Base-by-base conservation (phyloP, 2,888 invertebrate species). In the Apodemia duryi region DNA sequence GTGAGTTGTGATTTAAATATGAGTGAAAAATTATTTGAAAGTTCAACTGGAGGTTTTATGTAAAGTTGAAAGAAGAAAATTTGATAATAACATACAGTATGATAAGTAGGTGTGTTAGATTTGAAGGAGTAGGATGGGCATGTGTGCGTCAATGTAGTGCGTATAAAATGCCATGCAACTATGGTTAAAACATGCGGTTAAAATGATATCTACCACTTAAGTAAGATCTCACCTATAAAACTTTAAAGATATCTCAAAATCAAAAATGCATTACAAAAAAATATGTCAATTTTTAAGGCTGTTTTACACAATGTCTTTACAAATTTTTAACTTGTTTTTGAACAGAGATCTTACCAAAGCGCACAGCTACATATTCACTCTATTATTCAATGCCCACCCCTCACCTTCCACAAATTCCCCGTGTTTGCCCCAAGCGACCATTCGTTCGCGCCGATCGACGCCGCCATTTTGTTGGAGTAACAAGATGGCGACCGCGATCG, bases 401-500 rank as follows among this genome's bases (percentile, higher is more conserved):
- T 92, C 92, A 92, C 92, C 92, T 92, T 92, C 92, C 92, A 92
- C 68, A 87, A 83, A 76, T 80, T 85, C 71, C 76, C 81, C 66
- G 85, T 81, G 72, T 88, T 90, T 76, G 88, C 85, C 82, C 89
- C 84, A 70, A 88, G 79, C 74, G 89, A 86, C 92, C 92, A 92
- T 74, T 91, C 92, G 83, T 89, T 90, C 72, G 84, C 84, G 82
- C 90, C 89, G 81, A 87, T 84, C 69, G 90, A 87, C 69, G 90
- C 85, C 75, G 89, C 87, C 92, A 92, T 91, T 70, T 92, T 92
- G 82, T 91, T 91, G 0, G 91, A 91, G 67, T 90, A 92, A 81
- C 91, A 92, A 86, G 92, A 92, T 86, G 92, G 92, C 85, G 92
- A 91, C 73, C 92, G 88, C 71, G 92, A 91, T 68, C 92, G 82